These are phyloP conservation scores for Dolichoris vasculosae DNA, from an alignment of 1,140 invertebrate species.

Conservation along the genomic window DNA sequence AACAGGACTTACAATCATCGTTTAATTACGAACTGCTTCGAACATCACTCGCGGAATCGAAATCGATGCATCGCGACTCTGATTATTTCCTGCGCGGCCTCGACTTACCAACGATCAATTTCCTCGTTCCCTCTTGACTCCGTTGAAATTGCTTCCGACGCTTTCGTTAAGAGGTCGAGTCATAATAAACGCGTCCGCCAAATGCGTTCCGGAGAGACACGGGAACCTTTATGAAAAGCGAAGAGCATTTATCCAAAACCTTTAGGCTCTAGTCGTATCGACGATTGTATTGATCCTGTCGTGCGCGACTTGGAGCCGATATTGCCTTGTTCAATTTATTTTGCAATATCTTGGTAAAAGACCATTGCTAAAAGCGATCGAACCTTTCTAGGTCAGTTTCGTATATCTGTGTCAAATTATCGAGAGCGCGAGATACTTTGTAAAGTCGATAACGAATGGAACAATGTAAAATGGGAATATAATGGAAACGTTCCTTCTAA, in stretches of 20 bases:
- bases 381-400: too few relatives aligned
- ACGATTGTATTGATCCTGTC: background rate
- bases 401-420: too few relatives aligned
- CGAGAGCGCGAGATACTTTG: too few relatives aligned
- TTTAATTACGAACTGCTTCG: background rate
- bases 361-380: too few relatives aligned
- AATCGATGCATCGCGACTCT: background rate
- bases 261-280: background rate
- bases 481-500: too few relatives aligned
- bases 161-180: background rate
- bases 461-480: too few relatives aligned
- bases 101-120: constrained; percentile 36
- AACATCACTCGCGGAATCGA: background rate
- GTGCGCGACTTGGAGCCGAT: too few relatives aligned
- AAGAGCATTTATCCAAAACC: background rate
- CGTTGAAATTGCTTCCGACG: constrained; percentile 1
- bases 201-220: too few relatives aligned
- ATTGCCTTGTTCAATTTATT: too few relatives aligned
- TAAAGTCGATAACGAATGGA: too few relatives aligned
- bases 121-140: background rate
- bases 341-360: too few relatives aligned
- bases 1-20: background rate
- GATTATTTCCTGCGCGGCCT: constrained; percentile 26
- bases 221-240: background rate
- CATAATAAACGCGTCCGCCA: background rate